Percentiles rank a stretch among this genome's conserved stretches.
Evolutionary conservation across 2,113 vertebrate species (phyloP).

Genomic region (Apodemus sylvaticus): DNA sequence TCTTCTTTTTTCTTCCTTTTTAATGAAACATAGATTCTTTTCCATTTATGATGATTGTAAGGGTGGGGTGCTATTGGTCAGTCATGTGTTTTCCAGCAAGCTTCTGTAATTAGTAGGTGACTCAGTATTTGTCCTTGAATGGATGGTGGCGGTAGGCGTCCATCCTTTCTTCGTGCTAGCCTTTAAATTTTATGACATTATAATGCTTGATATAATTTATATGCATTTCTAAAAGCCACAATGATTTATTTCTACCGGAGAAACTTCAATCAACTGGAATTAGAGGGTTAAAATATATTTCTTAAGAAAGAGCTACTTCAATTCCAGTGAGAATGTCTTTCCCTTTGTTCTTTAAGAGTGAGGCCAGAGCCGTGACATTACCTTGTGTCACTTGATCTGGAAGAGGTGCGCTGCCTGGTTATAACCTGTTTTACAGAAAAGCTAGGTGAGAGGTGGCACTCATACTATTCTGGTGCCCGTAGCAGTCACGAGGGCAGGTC

Average conservation of each 20-base stretch:
- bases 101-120: not conserved
- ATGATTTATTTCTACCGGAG: not conserved
- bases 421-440: not conserved
- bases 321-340: not conserved
- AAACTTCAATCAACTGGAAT: not conserved
- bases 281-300: not conserved
- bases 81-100: not conserved
- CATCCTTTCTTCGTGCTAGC: not conserved
- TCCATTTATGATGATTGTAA: conserved; percentile 2
- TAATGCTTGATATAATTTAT: not conserved
- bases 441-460: not conserved
- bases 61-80: not conserved
- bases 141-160: not conserved
- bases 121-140: not conserved
- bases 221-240: conserved; percentile 27
- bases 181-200: conserved; percentile 24
- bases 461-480: not conserved
- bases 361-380: not conserved
- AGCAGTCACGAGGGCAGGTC: not conserved
- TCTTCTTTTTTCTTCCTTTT: not conserved
- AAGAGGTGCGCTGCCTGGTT: not conserved
- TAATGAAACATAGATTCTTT: not conserved
- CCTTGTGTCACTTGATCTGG: not conserved
- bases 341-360: not conserved
- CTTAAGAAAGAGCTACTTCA: not conserved